These are phyloP conservation scores for Drosophila kikkawai DNA, from an alignment of 1,140 invertebrate genomes.

Conservation along the genomic window DNA sequence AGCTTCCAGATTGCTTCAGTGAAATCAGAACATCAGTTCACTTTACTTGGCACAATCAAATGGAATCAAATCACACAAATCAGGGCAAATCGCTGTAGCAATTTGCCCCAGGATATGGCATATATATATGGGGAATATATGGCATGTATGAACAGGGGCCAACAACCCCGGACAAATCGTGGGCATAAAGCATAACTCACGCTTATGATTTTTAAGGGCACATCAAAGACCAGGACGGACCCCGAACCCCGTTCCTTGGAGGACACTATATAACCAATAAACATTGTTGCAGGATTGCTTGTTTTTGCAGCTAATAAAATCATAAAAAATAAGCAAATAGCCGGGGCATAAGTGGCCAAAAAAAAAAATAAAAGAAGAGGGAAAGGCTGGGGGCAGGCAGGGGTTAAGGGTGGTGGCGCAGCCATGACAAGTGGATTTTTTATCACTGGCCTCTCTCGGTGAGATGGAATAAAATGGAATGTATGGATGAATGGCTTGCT, in stretches of 20 bases:
- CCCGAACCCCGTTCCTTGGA: slow-evolving; percentile 56
- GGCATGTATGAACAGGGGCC: slow-evolving; percentile 20
- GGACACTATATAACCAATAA: slow-evolving; percentile 81
- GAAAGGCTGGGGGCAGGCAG: neutral
- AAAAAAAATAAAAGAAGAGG: too few relatives aligned
- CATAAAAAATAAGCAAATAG: slow-evolving; percentile 79
- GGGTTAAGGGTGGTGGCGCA: slow-evolving; percentile 47
- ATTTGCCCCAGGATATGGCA: slow-evolving; percentile 45
- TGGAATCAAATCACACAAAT: slow-evolving; percentile 77
- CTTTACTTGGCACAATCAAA: slow-evolving; percentile 61
- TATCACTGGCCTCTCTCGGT: slow-evolving; percentile 56
- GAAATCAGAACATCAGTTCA: slow-evolving; percentile 1
- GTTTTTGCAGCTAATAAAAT: slow-evolving; percentile 84
- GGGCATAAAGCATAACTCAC: slow-evolving; percentile 71
- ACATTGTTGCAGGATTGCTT: slow-evolving; percentile 82
- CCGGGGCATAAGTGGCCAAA: slow-evolving; percentile 62
- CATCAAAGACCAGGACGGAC: slow-evolving; percentile 57
- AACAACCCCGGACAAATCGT: slow-evolving; percentile 45
- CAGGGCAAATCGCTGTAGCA: slow-evolving; percentile 72
- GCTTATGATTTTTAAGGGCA: slow-evolving; percentile 82
- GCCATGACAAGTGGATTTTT: slow-evolving; percentile 79
- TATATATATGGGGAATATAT: slow-evolving; percentile 1
- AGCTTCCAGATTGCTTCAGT: slow-evolving; percentile 1
- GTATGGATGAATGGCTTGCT: slow-evolving; percentile 69
- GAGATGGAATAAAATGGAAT: slow-evolving; percentile 31